phyloP scores from a whole-genome alignment of 2,888 invertebrate genomes.

The Athalia circularis region DNA sequence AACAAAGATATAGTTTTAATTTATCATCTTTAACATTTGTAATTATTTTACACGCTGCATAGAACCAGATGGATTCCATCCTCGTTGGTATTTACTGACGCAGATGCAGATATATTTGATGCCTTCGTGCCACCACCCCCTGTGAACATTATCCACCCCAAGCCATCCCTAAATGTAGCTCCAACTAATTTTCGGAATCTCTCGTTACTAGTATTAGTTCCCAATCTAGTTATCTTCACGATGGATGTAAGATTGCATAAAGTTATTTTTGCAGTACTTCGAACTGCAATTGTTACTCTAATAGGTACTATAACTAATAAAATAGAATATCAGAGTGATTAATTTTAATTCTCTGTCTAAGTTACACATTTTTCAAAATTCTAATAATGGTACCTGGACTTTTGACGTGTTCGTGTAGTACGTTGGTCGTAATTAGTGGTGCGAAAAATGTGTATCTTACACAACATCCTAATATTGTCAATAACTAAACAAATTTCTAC shows the following conservation, averaged over 20 bases:
- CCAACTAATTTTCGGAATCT: conserved; percentile 60
- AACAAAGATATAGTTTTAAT: background rate
- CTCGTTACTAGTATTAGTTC: conserved; percentile 58
- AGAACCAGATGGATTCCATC: conserved; percentile 81
- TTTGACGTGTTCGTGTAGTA: background rate
- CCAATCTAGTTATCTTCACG: conserved; percentile 60
- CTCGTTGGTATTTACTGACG: conserved; percentile 79
- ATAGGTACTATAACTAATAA: conserved; percentile 36
- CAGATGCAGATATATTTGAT: conserved; percentile 78
- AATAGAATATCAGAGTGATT: conserved; percentile 31
- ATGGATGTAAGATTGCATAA: conserved; percentile 56
- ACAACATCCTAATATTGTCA: conserved; percentile 50
- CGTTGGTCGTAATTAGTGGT: conserved; percentile 22
- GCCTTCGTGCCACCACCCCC: conserved; percentile 82
- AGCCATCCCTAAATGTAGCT: conserved; percentile 74
- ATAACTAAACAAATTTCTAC: conserved; percentile 56
- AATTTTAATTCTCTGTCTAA: conserved; percentile 21
- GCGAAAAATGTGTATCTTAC: conserved; percentile 45
- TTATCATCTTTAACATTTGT: background rate
- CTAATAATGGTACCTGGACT: background rate
- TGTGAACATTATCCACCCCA: conserved; percentile 82
- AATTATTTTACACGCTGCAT: conserved; percentile 52
- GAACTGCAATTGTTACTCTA: conserved; percentile 47
- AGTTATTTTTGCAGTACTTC: conserved; percentile 47
- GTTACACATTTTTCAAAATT: conserved; percentile 33